Evolutionary conservation across 2,888 invertebrate genomes (phyloP).

Genomic region (Nesidiocoris tenuis): DNA sequence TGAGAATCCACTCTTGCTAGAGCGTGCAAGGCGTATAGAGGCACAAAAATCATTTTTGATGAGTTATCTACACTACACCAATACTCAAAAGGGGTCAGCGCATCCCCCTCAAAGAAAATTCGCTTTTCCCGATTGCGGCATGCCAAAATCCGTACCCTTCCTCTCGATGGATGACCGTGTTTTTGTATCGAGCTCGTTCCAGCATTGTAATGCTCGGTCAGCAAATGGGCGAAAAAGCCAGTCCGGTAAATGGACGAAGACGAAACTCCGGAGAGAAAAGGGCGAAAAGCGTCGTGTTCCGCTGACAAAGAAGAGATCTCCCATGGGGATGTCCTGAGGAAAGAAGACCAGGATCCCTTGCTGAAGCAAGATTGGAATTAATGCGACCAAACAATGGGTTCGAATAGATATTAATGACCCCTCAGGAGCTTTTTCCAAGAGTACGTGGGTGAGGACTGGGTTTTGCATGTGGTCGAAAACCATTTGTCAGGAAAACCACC

Average conservation of each 20-base stretch:
- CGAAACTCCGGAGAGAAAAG: neutral
- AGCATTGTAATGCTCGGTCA: neutral
- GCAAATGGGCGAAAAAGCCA: neutral
- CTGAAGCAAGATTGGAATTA: constrained; percentile 46
- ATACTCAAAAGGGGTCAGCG: too few relatives aligned
- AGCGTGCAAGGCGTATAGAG: too few relatives aligned
- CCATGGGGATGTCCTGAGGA: neutral
- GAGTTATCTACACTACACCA: too few relatives aligned
- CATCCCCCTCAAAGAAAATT: too few relatives aligned
- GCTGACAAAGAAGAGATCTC: constrained; percentile 27
- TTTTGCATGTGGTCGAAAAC: constrained; percentile 48
- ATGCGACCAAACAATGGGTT: constrained; percentile 42
- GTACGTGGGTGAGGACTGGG: constrained; percentile 9
- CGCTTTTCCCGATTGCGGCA: too few relatives aligned
- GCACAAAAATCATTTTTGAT: too few relatives aligned
- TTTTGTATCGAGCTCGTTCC: too few relatives aligned
- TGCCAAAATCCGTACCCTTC: too few relatives aligned
- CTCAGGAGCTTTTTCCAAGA: constrained; percentile 3
- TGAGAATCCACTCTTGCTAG: too few relatives aligned
- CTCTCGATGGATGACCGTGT: too few relatives aligned
- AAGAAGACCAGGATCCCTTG: constrained; percentile 6
- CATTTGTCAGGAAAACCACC: constrained; percentile 46
- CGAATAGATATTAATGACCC: constrained; percentile 49
- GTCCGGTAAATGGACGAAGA: neutral
- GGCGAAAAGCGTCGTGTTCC: constrained; percentile 8